A percentile compares a stretch with the other conserved stretches of the same genome.
Conservation (phyloP, 2,888 invertebrate species). For the Drosophila rellima region DNA sequence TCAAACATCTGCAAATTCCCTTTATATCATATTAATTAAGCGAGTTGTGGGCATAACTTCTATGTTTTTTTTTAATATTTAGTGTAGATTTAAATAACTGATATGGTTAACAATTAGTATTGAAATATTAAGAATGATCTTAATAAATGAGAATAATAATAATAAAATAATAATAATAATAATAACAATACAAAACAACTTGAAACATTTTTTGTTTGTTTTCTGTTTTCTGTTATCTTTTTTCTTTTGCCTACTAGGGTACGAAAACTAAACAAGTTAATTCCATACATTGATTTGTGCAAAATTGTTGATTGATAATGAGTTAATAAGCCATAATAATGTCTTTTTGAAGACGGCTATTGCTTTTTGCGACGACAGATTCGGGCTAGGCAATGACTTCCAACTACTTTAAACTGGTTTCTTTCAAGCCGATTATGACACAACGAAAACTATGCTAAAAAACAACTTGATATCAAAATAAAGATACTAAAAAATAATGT, state of each 20-base stretch:
- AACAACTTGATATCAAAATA: constrained; percentile 8
- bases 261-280: constrained; percentile 23
- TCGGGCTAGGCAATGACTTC: constrained; percentile 4
- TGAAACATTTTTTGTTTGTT: neutral
- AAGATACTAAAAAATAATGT: constrained; percentile 23
- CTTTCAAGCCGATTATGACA: constrained; percentile 34
- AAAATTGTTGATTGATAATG: constrained; percentile 33
- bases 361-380: constrained; percentile 39
- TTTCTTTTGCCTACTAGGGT: neutral
- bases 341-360: constrained; percentile 38
- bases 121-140: neutral
- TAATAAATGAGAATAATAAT: no score
- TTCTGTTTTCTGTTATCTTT: no score
- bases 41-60: neutral
- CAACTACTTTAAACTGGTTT: constrained; percentile 43
- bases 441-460: constrained; percentile 12
- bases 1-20: neutral
- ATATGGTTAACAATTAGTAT: neutral
- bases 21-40: neutral
- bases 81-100: neutral
- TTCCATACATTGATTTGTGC: constrained; percentile 15
- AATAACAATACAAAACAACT: no score
- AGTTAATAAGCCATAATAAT: constrained; percentile 31
- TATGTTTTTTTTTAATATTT: neutral
- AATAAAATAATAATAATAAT: no score